A percentile compares a stretch with the other conserved stretches of the same genome.
These are phyloP conservation scores for Phoxinus phoxinus DNA, from an alignment of 2,113 vertebrate species.

Conservation along the genomic window DNA sequence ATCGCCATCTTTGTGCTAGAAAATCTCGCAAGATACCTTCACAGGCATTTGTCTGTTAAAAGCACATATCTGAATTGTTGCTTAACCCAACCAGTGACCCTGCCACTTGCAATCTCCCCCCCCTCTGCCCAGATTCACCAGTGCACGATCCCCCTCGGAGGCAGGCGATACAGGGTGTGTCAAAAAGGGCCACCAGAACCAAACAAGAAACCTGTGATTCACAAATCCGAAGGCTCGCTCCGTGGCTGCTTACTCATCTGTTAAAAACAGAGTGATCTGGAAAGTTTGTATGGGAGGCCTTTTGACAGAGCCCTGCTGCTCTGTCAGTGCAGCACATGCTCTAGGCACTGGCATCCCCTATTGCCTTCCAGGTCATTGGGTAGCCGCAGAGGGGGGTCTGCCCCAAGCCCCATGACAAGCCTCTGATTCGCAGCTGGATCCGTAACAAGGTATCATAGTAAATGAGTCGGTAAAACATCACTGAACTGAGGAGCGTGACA, in stretches of 20 bases:
- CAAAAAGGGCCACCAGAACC: constrained; percentile 68
- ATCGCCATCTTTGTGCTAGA: not conserved
- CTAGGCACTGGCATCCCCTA: constrained; percentile 79
- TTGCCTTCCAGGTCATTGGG: constrained; percentile 87
- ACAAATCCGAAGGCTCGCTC: constrained; percentile 68
- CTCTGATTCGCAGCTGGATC: constrained; percentile 87
- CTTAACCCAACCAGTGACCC: constrained; percentile 80
- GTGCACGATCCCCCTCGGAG: constrained; percentile 68
- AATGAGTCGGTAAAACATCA: constrained; percentile 88
- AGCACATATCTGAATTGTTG: constrained; percentile 77
- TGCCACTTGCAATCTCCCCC: constrained; percentile 75
- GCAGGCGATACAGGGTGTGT: constrained; percentile 63
- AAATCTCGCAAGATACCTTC: constrained; percentile 1
- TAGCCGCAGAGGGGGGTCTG: constrained; percentile 77
- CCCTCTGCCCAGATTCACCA: constrained; percentile 61
- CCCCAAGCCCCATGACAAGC: constrained; percentile 77
- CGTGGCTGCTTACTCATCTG: constrained; percentile 86
- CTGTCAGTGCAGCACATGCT: constrained; percentile 83
- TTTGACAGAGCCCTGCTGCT: constrained; percentile 87
- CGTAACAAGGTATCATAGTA: constrained; percentile 81
- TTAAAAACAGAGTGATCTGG: constrained; percentile 80
- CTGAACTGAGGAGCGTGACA: constrained; percentile 80
- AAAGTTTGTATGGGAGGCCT: constrained; percentile 81
- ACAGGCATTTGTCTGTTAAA: constrained; percentile 64
- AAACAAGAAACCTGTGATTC: constrained; percentile 54